Evolutionary conservation across 2,113 vertebrate genomes (phyloP), one percentile per base, ranked within the genome.

Genomic region (Colossoma macropomum): DNA sequence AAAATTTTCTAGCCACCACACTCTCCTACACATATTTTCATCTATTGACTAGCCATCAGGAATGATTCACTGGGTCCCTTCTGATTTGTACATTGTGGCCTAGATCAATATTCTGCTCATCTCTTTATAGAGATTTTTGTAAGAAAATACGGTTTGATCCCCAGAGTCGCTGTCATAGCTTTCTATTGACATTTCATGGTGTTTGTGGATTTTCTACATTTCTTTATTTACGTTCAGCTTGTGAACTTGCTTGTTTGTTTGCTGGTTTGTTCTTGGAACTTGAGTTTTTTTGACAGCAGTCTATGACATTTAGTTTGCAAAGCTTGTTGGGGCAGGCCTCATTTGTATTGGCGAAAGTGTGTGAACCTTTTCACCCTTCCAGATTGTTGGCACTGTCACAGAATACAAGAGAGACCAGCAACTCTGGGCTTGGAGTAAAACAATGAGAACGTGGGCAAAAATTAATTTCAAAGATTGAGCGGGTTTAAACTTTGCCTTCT

Each of bases 31-130:
- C 54, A 41, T 54, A 77, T 66, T 63, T 79, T 65, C 3, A 80
- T 84, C 65, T 17, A 15, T 74, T 21, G 70, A 68, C 41, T 13
- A 34, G 30, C 56, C 41, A 23, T 56, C 8, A 32, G 54, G 72
- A 52, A 63, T 74, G 77, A 62, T 62, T 80, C 27, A 30, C 19
- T n/a, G 19, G 34, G 59, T 62, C 59, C 59, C 59, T 62, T 62
- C 25, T 27, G 10, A 74, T 72, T 60, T 27, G 13, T 30, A 80
- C 76, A 32, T 45, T 80, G 71, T 79, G 45, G 28, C 21, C 11
- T 8, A 68, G 30, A 70, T 80, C 77, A 62, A 76, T 80, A 76
- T 76, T 62, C 62, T 5, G 27, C 65, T 34, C 41, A 52, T 50
- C 75, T 56, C 17, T 59, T 75, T 75, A 52, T 48, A 56, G 21